Evolutionary conservation across 2,797 vertebrate genomes (phyloP).

Genomic region (Propithecus perrieri): DNA sequence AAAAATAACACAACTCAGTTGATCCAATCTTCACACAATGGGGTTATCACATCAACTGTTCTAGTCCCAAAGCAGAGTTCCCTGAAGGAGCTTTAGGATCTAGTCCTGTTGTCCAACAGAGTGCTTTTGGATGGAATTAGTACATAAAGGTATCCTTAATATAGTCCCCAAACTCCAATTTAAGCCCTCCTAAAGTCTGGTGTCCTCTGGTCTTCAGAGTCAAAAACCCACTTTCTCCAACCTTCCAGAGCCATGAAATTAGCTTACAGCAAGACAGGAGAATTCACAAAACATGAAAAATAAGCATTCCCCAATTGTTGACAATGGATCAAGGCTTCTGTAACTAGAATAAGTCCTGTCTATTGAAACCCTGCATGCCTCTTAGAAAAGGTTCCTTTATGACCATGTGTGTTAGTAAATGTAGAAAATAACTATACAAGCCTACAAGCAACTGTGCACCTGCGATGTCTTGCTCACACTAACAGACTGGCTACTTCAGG

Average conservation of each 20-base stretch:
- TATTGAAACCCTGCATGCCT: neutral
- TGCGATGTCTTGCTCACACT: neutral
- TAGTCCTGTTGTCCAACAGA: neutral
- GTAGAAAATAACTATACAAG: neutral
- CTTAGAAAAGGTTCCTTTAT: conserved; percentile 28
- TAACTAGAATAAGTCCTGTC: conserved; percentile 1
- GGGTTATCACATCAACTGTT: neutral
- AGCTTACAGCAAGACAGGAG: conserved; percentile 15
- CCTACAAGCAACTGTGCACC: neutral
- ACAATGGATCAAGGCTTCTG: conserved; percentile 25
- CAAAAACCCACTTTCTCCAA: conserved; percentile 1
- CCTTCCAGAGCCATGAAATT: neutral
- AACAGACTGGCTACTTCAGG: neutral
- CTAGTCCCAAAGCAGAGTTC: neutral
- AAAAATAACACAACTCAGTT: conserved; percentile 48
- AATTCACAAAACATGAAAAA: conserved; percentile 33
- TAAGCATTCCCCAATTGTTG: neutral
- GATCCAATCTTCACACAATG: neutral
- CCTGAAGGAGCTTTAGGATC: neutral
- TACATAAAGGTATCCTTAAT: neutral
- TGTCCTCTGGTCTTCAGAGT: conserved; percentile 24
- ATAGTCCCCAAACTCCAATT: neutral
- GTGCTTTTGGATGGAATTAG: neutral
- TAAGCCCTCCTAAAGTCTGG: neutral
- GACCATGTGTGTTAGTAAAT: neutral